Evolutionary conservation across 2,888 invertebrate genomes (phyloP), one percentile per base, ranked within the genome.

Genomic region (Tenthredo scrophulariae): DNA sequence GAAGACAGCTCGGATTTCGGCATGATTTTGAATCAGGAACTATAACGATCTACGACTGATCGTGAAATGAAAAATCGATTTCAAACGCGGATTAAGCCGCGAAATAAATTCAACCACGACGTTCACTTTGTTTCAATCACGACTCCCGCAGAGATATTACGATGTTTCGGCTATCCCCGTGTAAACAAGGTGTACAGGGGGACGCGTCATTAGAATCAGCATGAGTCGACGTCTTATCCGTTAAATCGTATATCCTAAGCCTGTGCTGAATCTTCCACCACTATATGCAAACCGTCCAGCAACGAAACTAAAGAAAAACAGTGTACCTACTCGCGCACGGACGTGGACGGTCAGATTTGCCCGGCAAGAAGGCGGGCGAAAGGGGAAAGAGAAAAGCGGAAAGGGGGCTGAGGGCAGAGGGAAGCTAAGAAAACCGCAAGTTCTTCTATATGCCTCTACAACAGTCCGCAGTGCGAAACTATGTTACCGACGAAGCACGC

Each of bases 1-100:
- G 83, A 83, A 65, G 83, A 83, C 26, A 83, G 70, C 33, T 83
- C 83, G 65, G 83, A 83, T 26, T 83, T 83, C 29, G 83, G 70
- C 83, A 83, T 83, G 43, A 46, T 29, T 43, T 7, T 37, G 18
- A 80, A 80, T 26, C 40, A 22, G 2, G 15, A 1, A 77, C 29
- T n/a, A n/a, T n/a, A 9, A 15, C 7, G 15, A 77, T 18, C n/a
- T 18, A 40, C 29, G 29, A 77, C 18, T 1, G n/a, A 18, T 4
- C 54, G 77, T 29, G n/a, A 15, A 77, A 18, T 54, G 0, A 13
- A 18, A 54, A 26, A 33, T 29, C n/a, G 18, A n/a, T n/a, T 33
- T 54, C 26, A 75, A 54, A 13, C 77, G 50, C 29, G 50, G 22
- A 29, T 18, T 54, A 54, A 54, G 33, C 50, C 50, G 33, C n/a